These are phyloP conservation scores for Microctenopoma steveboyesi DNA, from an alignment of 2,797 vertebrate species.

Conservation along the genomic window DNA sequence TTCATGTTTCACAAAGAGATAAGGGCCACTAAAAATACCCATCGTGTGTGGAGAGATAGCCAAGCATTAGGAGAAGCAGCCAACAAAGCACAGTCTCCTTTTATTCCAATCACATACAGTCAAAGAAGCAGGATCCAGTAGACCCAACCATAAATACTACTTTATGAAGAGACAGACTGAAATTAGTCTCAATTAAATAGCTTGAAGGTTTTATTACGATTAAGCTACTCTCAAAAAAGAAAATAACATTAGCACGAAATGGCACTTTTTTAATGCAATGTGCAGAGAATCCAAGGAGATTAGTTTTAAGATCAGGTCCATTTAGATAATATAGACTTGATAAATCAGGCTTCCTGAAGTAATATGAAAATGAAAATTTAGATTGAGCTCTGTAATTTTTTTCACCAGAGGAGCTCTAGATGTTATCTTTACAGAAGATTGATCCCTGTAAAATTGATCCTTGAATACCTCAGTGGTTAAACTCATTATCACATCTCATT, in stretches of 20 bases:
- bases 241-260: constrained; percentile 3
- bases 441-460: constrained; percentile 19
- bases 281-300: background rate
- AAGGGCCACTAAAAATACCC: constrained; percentile 71
- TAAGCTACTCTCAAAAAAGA: constrained; percentile 18
- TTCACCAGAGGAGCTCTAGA: background rate
- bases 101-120: constrained; percentile 58
- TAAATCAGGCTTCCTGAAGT: background rate
- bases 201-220: constrained; percentile 20
- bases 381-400: constrained; percentile 1
- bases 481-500: constrained; percentile 22
- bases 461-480: constrained; percentile 10
- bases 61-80: constrained; percentile 63
- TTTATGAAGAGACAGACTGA: constrained; percentile 23
- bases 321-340: constrained; percentile 18
- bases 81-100: constrained; percentile 46
- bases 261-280: too few species aligned
- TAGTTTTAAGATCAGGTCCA: background rate
- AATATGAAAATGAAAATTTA: constrained; percentile 27
- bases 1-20: constrained; percentile 75
- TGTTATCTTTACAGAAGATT: background rate
- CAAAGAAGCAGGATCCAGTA: constrained; percentile 9
- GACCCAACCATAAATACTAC: constrained; percentile 20
- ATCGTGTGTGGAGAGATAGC: constrained; percentile 60
- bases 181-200: constrained; percentile 27